These are phyloP conservation scores for Istiophorus platypterus DNA, from an alignment of 2,113 vertebrate genomes.

Conservation along the genomic window DNA sequence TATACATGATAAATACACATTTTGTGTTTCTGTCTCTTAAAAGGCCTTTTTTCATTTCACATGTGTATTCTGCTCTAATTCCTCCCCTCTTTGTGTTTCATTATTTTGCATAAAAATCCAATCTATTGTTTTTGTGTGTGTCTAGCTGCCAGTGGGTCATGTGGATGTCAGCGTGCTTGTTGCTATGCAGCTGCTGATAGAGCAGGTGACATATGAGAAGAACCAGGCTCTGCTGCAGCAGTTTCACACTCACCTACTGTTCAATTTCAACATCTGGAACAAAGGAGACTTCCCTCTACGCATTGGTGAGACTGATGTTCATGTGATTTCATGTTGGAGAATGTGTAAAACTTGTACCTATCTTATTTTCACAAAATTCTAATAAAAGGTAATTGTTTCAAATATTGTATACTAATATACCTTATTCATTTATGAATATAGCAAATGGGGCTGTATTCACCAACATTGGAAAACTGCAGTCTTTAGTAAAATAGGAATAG, in stretches of 20 bases:
- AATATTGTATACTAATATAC: too few species aligned
- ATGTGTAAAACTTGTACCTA: neutral
- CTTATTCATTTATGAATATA: too few species aligned
- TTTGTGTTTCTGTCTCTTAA: neutral
- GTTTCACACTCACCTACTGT: slow-evolving; percentile 94
- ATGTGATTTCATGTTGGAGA: neutral
- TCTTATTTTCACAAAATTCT: neutral
- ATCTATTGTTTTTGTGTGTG: slow-evolving; percentile 9
- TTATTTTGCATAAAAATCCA: neutral
- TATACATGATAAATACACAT: neutral
- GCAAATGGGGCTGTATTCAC: too few species aligned
- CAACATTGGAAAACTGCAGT: too few species aligned
- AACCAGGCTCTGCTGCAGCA: slow-evolving; percentile 92
- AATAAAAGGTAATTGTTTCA: too few species aligned
- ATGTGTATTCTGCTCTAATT: neutral
- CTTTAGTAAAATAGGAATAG: too few species aligned
- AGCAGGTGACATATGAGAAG: slow-evolving; percentile 94
- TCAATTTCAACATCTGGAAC: slow-evolving; percentile 98
- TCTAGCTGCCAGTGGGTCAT: slow-evolving; percentile 88
- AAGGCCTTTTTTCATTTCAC: neutral
- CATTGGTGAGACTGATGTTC: slow-evolving; percentile 86
- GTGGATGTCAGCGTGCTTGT: slow-evolving; percentile 96
- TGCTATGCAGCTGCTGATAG: slow-evolving; percentile 92
- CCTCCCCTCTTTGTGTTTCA: neutral
- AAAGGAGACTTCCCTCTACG: slow-evolving; percentile 96